Percentiles rank a stretch among this genome's conserved stretches.
These are phyloP conservation scores for Linnaemya tessellans DNA, from an alignment of 2,888 invertebrate species.

Conservation along the genomic window DNA sequence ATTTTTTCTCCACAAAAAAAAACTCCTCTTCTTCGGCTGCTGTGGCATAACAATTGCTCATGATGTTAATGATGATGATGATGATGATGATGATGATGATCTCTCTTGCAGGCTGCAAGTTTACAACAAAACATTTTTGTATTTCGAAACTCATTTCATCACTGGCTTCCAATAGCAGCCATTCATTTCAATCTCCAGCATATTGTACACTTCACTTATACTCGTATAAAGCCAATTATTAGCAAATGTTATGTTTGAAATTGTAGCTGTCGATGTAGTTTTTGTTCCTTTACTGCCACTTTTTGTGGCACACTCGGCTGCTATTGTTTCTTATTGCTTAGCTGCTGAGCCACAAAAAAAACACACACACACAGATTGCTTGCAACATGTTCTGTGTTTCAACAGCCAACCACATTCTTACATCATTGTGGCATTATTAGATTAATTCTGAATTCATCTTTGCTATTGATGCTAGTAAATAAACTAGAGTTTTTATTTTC, in stretches of 20 bases:
- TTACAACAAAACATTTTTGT: background rate
- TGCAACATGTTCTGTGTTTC: conserved; percentile 37
- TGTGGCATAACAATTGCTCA: conserved; percentile 42
- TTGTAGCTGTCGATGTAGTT: conserved; percentile 28
- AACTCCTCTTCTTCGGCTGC: background rate
- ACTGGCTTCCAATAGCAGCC: conserved; percentile 25
- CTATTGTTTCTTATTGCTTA: background rate
- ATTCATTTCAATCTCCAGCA: conserved; percentile 39
- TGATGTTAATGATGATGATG: conserved; percentile 36
- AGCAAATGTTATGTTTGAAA: conserved; percentile 66
- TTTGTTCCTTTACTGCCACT: background rate
- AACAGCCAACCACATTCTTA: conserved; percentile 61
- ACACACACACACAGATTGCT: conserved; percentile 2
- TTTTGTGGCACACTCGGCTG: conserved; percentile 21
- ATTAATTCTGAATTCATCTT: conserved; percentile 60
- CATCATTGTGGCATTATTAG: conserved; percentile 69
- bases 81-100: conserved; percentile 31
- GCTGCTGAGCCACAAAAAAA: background rate
- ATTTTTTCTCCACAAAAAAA: conserved; percentile 5
- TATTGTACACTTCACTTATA: background rate
- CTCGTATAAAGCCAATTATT: conserved; percentile 65
- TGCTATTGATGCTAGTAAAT: background rate
- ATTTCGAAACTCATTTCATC: conserved; percentile 48
- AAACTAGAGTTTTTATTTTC: conserved; percentile 4
- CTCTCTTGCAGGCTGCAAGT: conserved; percentile 22